These are phyloP conservation scores for Festucalex cinctus DNA, from an alignment of 2,113 vertebrate species.

Conservation along the genomic window DNA sequence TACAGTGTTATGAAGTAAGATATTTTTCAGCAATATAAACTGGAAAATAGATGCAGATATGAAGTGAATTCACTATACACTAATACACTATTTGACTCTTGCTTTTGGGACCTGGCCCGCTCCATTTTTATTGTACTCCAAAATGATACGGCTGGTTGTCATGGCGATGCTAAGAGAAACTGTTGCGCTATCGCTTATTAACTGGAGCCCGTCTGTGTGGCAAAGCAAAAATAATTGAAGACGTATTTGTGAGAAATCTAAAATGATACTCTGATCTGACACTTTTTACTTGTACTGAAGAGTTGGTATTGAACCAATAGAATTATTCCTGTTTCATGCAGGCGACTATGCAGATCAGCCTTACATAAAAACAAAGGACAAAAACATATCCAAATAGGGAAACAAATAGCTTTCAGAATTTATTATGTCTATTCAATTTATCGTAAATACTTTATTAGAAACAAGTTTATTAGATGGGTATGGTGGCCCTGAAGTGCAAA, in stretches of 20 bases:
- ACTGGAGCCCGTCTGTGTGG: background rate
- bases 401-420: background rate
- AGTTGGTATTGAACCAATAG: background rate
- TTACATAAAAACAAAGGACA: background rate
- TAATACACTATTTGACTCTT: background rate
- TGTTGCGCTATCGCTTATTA: background rate
- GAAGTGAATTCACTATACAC: conserved; percentile 7
- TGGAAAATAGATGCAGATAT: conserved; percentile 12
- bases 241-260: background rate
- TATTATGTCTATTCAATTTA: background rate
- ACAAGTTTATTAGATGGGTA: background rate
- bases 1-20: conserved; percentile 7
- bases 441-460: background rate
- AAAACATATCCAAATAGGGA: background rate
- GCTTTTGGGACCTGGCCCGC: background rate
- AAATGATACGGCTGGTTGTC: background rate
- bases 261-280: background rate
- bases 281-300: background rate
- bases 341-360: background rate
- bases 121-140: background rate
- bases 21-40: conserved; percentile 22
- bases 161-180: background rate
- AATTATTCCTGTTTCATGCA: background rate
- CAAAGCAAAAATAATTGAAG: background rate
- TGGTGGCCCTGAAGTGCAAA: too few relatives aligned